Evolutionary conservation across 2,113 vertebrate species (phyloP).

Genomic region (Phycodurus eques): DNA sequence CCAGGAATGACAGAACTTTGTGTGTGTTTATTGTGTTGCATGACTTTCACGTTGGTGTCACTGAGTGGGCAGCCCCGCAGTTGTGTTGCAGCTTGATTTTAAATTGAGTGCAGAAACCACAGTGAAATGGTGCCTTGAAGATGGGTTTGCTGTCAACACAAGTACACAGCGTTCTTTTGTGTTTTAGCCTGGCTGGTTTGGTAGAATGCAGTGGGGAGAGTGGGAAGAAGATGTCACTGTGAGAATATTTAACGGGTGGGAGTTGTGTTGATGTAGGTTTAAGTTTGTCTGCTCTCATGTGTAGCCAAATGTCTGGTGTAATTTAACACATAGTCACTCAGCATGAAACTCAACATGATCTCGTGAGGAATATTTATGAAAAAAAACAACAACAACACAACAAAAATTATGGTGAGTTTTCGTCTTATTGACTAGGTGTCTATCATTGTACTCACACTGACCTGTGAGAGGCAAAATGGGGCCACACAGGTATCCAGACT

Average conservation of each 20-base stretch:
- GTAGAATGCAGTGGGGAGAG: conserved; percentile 27
- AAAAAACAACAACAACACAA: neutral
- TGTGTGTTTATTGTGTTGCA: conserved; percentile 5
- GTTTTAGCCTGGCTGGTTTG: conserved; percentile 27
- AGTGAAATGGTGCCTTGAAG: conserved; percentile 9
- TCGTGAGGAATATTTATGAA: neutral
- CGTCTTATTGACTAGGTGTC: too few species aligned
- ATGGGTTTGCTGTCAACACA: conserved; percentile 34
- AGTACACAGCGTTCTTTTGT: conserved; percentile 52
- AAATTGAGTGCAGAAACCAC: neutral
- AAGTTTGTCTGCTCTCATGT: conserved; percentile 45
- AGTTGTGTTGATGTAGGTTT: conserved; percentile 18
- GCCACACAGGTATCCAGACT: too few species aligned
- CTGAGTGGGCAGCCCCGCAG: conserved; percentile 3
- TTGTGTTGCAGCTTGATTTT: neutral
- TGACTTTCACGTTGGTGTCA: neutral
- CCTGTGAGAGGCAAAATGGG: too few species aligned
- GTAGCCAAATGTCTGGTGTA: conserved; percentile 46
- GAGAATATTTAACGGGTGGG: conserved; percentile 42
- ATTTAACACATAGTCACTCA: conserved; percentile 1
- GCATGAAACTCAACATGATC: neutral
- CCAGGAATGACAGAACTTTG: conserved; percentile 26
- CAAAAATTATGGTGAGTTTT: too few species aligned
- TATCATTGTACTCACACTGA: too few species aligned
- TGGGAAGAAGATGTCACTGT: conserved; percentile 51